These are phyloP conservation scores for Gryllus longicercus DNA, from an alignment of 2,888 invertebrate species.

Conservation along the genomic window DNA sequence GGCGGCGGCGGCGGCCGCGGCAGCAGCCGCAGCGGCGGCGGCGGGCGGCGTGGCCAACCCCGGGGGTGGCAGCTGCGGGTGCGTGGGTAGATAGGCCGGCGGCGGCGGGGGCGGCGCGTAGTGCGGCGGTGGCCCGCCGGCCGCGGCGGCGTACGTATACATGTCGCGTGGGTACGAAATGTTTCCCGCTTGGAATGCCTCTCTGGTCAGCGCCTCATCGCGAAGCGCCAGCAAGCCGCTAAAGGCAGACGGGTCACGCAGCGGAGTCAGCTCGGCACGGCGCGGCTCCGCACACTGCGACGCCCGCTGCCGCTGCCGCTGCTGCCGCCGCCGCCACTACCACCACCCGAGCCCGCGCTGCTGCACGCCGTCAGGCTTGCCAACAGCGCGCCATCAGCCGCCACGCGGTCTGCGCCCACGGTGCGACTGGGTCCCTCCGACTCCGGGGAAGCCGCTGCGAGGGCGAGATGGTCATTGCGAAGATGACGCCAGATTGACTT, in stretches of 20 bases:
- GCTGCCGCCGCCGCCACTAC: slow-evolving; percentile 5
- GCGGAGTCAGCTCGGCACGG: neutral
- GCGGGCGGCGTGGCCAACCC: neutral
- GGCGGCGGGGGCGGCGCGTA: slow-evolving; percentile 4
- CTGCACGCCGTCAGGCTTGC: neutral
- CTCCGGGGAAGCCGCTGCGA: neutral
- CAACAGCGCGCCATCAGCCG: neutral
- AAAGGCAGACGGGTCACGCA: neutral
- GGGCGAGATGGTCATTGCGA: slow-evolving; percentile 21
- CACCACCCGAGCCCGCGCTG: slow-evolving; percentile 18
- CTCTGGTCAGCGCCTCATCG: no score
- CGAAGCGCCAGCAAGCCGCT: neutral
- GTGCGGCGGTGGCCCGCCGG: no score
- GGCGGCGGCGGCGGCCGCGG: neutral
- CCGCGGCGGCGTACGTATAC: slow-evolving; percentile 20
- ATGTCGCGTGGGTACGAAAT: neutral
- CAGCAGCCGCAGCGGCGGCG: neutral
- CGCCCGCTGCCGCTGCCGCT: neutral
- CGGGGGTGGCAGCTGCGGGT: slow-evolving; percentile 2
- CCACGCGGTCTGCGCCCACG: slow-evolving; percentile 22
- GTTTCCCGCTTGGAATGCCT: neutral
- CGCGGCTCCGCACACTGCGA: neutral
- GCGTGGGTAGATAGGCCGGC: neutral
- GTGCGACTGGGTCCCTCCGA: neutral
- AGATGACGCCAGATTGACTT: neutral